Percentiles rank a stretch among this genome's conserved stretches.
phyloP scores from a whole-genome alignment of 2,888 invertebrate genomes.

The Cryptocephalus moraei region DNA sequence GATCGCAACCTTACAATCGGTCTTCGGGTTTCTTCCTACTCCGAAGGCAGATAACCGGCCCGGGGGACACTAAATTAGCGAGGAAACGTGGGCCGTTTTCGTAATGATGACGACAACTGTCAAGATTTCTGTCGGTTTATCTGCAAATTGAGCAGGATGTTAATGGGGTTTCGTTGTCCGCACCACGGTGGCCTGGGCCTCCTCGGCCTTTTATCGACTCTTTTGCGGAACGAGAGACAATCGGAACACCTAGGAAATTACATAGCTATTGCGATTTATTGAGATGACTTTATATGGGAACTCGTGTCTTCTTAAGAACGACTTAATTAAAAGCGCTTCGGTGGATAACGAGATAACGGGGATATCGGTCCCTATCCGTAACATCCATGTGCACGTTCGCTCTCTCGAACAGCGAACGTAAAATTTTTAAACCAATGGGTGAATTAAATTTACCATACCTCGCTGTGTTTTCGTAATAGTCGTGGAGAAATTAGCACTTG shows the following conservation, averaged over 20 bases:
- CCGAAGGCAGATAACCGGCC: too few species aligned
- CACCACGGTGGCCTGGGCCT: conserved; percentile 14
- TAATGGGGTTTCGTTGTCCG: conserved; percentile 21
- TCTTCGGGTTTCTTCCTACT: too few species aligned
- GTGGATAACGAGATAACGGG: too few species aligned
- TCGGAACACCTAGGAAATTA: conserved; percentile 11
- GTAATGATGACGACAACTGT: conserved; percentile 7
- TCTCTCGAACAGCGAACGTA: too few species aligned
- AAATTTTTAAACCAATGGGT: too few species aligned
- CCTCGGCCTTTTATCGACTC: conserved; percentile 9
- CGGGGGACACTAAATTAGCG: conserved; percentile 2
- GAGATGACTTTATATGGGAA: conserved; percentile 6
- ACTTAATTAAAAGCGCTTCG: neutral
- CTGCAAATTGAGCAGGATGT: conserved; percentile 13
- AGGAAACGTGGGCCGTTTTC: conserved; percentile 5
- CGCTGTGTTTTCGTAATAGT: too few species aligned
- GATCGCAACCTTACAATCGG: too few species aligned
- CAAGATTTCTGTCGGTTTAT: conserved; percentile 10
- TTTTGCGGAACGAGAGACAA: conserved; percentile 16
- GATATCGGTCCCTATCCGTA: too few species aligned
- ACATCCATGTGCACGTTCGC: too few species aligned
- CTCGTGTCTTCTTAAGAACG: neutral
- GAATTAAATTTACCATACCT: too few species aligned
- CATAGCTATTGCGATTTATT: conserved; percentile 12
- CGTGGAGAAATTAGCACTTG: too few species aligned